A percentile compares a stretch with the other conserved stretches of the same genome.
phyloP scores from a whole-genome alignment of 2,888 invertebrate genomes.

The Meta bourneti region DNA sequence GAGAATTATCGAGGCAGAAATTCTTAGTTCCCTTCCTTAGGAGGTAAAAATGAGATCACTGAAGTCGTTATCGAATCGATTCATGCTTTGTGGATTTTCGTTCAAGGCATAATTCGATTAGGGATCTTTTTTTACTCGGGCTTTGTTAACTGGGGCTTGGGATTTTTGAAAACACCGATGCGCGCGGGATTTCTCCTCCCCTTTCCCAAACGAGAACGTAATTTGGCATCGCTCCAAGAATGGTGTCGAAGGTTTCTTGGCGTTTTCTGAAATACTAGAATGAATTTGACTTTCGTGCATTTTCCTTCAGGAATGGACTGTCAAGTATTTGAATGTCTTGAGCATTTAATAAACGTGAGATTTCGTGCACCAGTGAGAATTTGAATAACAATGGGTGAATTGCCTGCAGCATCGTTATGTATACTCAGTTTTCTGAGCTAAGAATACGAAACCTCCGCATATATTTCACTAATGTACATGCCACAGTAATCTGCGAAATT shows the following conservation, averaged over 20 bases:
- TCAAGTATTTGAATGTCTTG: too few species aligned
- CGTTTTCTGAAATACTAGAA: background rate
- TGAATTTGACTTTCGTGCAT: background rate
- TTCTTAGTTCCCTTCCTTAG: background rate
- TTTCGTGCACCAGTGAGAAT: too few species aligned
- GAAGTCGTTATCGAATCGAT: slow-evolving; percentile 8
- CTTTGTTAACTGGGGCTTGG: background rate
- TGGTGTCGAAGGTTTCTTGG: background rate
- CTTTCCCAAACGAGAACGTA: background rate
- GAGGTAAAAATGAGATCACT: background rate
- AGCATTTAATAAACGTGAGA: too few species aligned
- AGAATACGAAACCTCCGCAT: too few species aligned
- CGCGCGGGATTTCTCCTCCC: background rate
- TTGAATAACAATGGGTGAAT: too few species aligned
- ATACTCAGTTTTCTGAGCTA: too few species aligned
- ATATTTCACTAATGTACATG: too few species aligned
- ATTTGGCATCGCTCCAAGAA: background rate
- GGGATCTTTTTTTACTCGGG: background rate
- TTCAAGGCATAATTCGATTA: background rate
- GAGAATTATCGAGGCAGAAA: background rate
- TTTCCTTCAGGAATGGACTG: too few species aligned
- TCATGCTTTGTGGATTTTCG: slow-evolving; percentile 1
- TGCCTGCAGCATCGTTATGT: too few species aligned
- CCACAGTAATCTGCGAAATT: too few species aligned
- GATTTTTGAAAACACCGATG: background rate